Evolutionary conservation across 1,140 invertebrate species (phyloP), one percentile per base, ranked within the genome.

Genomic region (Phocides pigmalion): DNA sequence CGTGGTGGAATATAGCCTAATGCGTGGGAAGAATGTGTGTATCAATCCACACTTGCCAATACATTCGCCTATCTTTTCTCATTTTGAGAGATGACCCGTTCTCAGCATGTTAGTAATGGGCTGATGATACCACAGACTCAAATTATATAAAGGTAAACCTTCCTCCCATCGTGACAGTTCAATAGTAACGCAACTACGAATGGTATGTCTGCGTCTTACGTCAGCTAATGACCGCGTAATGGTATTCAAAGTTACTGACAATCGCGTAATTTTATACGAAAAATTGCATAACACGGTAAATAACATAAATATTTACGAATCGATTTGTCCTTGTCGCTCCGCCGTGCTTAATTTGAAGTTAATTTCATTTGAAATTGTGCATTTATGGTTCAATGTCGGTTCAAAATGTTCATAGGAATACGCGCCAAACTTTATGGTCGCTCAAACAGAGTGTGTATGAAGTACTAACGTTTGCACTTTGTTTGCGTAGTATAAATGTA

Each of bases 291-390:
- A 54, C 19, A 1, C 19, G n/a, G 37, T 25, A 42, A 54, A 54
- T 42, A 22, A 39, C 22, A 54, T 54, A 54, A 54, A 54, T 54
- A 54, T 54, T 54, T 54, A 54, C 41, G 12, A 54, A 54, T 54
- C 32, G 35, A 54, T 41, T 39, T 39, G 35, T 39, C 35, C 32
- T 54, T 35, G 17, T 41, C n/a, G 47, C 14, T 25, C 47, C 14
- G 4, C 20, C 46, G 20, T 49, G 46, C 20, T 28, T 1, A 49
- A 49, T 49, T 49, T 28, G 46, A 49, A 47, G 44, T 47, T 47
- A 47, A 47, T 47, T 47, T 47, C 19, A 25, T 47, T 47, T 12
- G 8, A 15, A 22, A 22, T 47, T 47, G 44, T 19, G 4, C 14
- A 47, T 17, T 47, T 25, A 47, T 19, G 1, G 12, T 47, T 22